Evolutionary conservation across 2,113 vertebrate genomes (phyloP), one percentile per base, ranked within the genome.

Genomic region (Henicopernis longicauda): DNA sequence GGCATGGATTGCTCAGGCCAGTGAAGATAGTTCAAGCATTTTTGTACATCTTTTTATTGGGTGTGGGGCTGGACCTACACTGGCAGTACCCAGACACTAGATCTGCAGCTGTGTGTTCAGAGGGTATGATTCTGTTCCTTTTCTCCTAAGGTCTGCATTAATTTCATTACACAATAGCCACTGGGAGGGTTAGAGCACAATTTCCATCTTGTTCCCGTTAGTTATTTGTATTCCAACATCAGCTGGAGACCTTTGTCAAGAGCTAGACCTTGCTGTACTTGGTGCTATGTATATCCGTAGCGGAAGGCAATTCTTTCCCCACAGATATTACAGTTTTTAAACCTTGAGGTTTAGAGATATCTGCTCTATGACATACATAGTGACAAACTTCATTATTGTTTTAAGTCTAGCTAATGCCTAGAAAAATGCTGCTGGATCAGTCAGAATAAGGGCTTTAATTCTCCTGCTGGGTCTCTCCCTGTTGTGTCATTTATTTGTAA

Each of bases 161-260:
- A 86, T 94, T 95, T 93, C 2, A 0, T 89, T 89, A 7, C 26
- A 89, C 94, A 91, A 76, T 91, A 93, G 74, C 91, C 91, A 93
- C 62, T 86, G 86, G 90, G 91, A 95, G 86, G 86, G 95, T 95
- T 96, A 90, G 62, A 93, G 82, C 62, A 88, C 70, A 80, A 71
- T 96, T 97, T 97, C 79, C 54, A 91, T 95, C 95, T 93, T 93
- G 74, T 95, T 89, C 58, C 84, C 45, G 52, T 93, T 96, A 87
- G 79, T 96, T 94, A 94, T 85, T 96, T 96, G 91, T 93, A 76
- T 93, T 97, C 77, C 89, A 97, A 77, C 87, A 94, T 94, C 91
- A 96, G 89, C 87, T 95, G 94, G 95, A 95, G 94, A 94, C 95
- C 93, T 97, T 93, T 97, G 96, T 96, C 92, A 91, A 73, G 81